Evolutionary conservation across 2,888 invertebrate genomes (phyloP).

Genomic region (Acanthopleura granulata): DNA sequence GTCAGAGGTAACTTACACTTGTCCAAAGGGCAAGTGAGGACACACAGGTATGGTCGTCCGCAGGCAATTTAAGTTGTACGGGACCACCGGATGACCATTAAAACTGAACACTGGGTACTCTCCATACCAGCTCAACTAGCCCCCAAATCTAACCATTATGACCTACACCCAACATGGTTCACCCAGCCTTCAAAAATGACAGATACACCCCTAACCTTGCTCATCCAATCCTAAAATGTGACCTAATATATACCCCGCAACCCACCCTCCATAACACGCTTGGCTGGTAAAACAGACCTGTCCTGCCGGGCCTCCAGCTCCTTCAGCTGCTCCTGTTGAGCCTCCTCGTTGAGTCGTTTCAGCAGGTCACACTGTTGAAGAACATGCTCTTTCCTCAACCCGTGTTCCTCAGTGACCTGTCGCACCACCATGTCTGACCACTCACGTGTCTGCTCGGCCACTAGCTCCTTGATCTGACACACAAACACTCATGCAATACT

Average conservation of each 20-base stretch:
- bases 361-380: conserved; percentile 90
- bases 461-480: conserved; percentile 74
- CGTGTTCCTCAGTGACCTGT: conserved; percentile 84
- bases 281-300: conserved; percentile 71
- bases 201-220: neutral
- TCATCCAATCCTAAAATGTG: neutral
- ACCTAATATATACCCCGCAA: neutral
- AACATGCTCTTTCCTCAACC: conserved; percentile 78
- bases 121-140: neutral
- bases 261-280: no score
- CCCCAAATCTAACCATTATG: no score
- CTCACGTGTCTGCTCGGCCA: conserved; percentile 92
- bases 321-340: conserved; percentile 83
- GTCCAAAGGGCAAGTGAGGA: no score
- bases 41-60: no score
- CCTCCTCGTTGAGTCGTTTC: conserved; percentile 90
- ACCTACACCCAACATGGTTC: no score
- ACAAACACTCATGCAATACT: no score
- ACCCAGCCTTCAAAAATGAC: no score
- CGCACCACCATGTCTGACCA: conserved; percentile 92
- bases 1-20: no score
- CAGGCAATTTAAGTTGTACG: no score
- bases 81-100: no score
- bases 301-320: conserved; percentile 92
- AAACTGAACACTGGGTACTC: neutral